A percentile compares a stretch with the other conserved stretches of the same genome.
Evolutionary conservation across 2,113 vertebrate genomes (phyloP).

Genomic region (Actinemys pallida): DNA sequence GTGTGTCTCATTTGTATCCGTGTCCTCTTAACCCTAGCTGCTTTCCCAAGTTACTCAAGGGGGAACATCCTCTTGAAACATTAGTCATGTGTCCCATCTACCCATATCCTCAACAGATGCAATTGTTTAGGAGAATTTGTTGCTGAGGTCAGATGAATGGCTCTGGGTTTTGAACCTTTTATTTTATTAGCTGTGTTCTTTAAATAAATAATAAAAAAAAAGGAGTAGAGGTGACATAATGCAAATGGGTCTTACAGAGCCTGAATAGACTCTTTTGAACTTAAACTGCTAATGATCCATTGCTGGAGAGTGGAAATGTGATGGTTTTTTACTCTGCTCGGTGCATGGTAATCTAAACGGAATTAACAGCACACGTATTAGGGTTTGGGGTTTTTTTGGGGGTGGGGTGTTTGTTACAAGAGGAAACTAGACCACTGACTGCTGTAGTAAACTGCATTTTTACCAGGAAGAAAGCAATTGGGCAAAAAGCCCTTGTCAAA

Average conservation of each 20-base stretch:
- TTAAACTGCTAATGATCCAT: background rate
- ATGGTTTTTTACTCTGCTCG: background rate
- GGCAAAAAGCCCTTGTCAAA: constrained; percentile 14
- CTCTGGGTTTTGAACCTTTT: background rate
- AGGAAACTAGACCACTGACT: background rate
- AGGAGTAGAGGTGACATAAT: background rate
- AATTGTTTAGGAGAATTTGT: background rate
- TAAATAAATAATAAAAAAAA: background rate
- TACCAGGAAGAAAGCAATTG: constrained; percentile 58
- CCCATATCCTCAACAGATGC: constrained; percentile 9
- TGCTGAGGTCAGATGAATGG: background rate
- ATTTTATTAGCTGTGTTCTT: background rate
- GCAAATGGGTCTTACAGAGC: background rate
- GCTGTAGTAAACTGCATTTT: background rate
- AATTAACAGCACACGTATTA: background rate
- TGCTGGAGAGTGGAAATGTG: background rate
- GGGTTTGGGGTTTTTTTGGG: background rate
- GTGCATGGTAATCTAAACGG: background rate
- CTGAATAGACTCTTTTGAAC: background rate
- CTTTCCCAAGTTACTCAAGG: constrained; percentile 6
- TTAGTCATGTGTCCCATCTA: background rate
- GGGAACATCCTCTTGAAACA: background rate
- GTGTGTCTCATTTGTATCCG: background rate
- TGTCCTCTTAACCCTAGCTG: background rate
- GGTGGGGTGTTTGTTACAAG: background rate